A percentile compares a stretch with the other conserved stretches of the same genome.
These are phyloP conservation scores for Caenorhabditis drosophilae DNA, from an alignment of 2,888 invertebrate genomes.

Conservation along the genomic window DNA sequence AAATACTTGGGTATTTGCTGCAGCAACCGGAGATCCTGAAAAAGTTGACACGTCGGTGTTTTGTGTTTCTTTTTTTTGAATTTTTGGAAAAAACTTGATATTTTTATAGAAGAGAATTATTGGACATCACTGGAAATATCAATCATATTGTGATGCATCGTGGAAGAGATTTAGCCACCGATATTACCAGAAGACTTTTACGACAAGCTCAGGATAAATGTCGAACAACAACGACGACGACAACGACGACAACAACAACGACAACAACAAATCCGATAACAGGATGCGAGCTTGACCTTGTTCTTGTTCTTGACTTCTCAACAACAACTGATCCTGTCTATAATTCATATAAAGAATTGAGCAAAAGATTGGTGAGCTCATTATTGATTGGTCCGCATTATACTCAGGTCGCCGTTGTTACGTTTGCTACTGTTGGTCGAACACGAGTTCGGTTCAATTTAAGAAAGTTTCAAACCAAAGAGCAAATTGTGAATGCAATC, in stretches of 20 bases:
- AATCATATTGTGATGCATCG: constrained; percentile 66
- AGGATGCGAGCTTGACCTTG: constrained; percentile 65
- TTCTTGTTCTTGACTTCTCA: constrained; percentile 66
- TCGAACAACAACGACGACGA: constrained; percentile 61
- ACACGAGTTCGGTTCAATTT: constrained; percentile 63
- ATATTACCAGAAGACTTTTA: constrained; percentile 59
- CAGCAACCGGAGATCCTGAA: constrained; percentile 64
- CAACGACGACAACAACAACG: constrained; percentile 63
- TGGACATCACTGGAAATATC: constrained; percentile 64
- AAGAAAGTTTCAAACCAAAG: constrained; percentile 53
- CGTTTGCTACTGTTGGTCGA: constrained; percentile 62
- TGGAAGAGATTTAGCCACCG: constrained; percentile 63
- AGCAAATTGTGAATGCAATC: constrained; percentile 57
- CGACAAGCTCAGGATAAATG: constrained; percentile 62
- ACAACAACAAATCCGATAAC: constrained; percentile 64
- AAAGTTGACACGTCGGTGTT: constrained; percentile 55
- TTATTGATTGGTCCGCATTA: constrained; percentile 62
- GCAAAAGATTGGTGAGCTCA: constrained; percentile 51
- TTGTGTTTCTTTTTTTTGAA: not conserved
- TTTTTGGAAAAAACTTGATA: not conserved
- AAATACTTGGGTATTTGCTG: constrained; percentile 64
- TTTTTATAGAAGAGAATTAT: constrained; percentile 59
- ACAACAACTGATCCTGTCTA: constrained; percentile 66
- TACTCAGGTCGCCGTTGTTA: constrained; percentile 63
- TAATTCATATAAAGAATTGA: constrained; percentile 58